A percentile compares a stretch with the other conserved stretches of the same genome.
These are phyloP conservation scores for Meloe dianella DNA, from an alignment of 2,888 invertebrate genomes.

Conservation along the genomic window DNA sequence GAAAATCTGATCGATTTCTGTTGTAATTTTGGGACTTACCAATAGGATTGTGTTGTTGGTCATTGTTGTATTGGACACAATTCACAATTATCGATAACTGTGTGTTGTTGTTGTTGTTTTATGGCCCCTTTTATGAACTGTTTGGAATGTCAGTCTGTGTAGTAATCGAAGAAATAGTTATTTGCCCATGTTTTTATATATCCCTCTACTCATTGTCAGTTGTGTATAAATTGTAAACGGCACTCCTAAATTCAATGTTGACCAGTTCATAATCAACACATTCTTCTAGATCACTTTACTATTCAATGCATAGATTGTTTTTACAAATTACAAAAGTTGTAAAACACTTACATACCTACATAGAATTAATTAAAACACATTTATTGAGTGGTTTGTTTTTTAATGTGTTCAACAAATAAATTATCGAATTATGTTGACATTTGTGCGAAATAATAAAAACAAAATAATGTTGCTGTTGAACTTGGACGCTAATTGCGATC, in stretches of 20 bases:
- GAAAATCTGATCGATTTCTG: no score
- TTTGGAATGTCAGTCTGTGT: background rate
- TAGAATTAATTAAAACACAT: background rate
- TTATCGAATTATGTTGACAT: background rate
- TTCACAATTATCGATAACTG: conserved; percentile 18
- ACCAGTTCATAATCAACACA: conserved; percentile 51
- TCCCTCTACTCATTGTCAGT: conserved; percentile 29
- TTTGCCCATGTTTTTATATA: background rate
- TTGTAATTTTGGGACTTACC: background rate
- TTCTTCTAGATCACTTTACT: conserved; percentile 33
- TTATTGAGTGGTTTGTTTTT: background rate
- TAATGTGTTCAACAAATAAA: background rate
- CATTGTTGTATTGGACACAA: background rate
- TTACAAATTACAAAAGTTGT: background rate
- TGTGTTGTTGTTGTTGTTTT: background rate
- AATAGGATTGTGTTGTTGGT: background rate
- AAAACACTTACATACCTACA: background rate
- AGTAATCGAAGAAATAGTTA: background rate
- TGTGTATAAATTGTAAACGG: conserved; percentile 36
- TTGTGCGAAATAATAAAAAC: background rate
- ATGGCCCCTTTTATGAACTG: background rate
- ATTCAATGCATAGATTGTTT: conserved; percentile 28
- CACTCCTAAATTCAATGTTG: conserved; percentile 54
- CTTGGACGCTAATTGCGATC: background rate
- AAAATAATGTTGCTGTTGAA: background rate